Evolutionary conservation across 2,888 invertebrate genomes (phyloP).

Genomic region (Cheilosia vulpina): DNA sequence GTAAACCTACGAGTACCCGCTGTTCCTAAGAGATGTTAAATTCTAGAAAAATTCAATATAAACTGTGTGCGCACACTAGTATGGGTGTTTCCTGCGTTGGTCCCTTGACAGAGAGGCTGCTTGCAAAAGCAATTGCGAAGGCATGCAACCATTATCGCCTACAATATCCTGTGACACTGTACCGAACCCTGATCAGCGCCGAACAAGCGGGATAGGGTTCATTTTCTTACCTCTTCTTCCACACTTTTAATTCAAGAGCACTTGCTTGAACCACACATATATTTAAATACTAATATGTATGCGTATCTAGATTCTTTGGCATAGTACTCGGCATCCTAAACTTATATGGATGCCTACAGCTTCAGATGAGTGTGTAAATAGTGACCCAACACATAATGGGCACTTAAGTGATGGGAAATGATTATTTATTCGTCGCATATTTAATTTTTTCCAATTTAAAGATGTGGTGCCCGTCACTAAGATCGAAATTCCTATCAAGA

Average conservation of each 20-base stretch:
- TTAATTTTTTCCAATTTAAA: conserved; percentile 6
- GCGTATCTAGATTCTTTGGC: conserved; percentile 1
- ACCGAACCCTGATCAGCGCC: conserved; percentile 10
- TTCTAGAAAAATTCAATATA: conserved; percentile 6
- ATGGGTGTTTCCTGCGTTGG: conserved; percentile 20
- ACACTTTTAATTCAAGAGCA: conserved; percentile 21
- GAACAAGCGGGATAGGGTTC: conserved; percentile 3
- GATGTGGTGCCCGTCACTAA: neutral
- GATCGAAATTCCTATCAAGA: neutral
- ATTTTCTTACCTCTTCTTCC: conserved; percentile 8
- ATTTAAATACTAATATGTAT: conserved; percentile 1
- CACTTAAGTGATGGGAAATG: conserved; percentile 8
- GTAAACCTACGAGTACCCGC: conserved; percentile 38
- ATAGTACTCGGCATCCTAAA: neutral
- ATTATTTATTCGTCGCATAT: neutral
- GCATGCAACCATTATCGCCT: conserved; percentile 45
- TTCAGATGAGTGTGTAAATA: conserved; percentile 21
- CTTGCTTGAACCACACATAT: conserved; percentile 1
- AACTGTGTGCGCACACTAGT: neutral
- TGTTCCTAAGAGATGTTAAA: conserved; percentile 10
- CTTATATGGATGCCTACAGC: neutral
- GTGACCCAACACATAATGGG: conserved; percentile 7
- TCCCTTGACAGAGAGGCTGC: conserved; percentile 4
- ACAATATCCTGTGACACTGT: conserved; percentile 43
- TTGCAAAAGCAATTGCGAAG: conserved; percentile 22